phyloP scores from a whole-genome alignment of 2,797 vertebrate species.

The Mareca penelope region DNA sequence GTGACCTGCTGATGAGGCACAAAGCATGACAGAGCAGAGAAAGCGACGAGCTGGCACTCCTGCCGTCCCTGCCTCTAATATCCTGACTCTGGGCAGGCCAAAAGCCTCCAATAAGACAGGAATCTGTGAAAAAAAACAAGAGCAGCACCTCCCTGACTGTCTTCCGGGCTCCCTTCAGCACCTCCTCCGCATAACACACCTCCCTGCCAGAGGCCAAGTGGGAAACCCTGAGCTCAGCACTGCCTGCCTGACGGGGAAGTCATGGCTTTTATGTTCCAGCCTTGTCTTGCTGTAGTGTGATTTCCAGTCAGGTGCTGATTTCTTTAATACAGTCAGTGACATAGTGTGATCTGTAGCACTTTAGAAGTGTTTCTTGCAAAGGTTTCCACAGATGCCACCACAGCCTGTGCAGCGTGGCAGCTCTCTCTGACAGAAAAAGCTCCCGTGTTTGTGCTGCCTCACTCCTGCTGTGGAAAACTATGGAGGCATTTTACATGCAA shows the following conservation, averaged over 20 bases:
- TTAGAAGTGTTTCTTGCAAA: not conserved
- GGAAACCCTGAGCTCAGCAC: not conserved
- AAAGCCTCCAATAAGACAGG: conserved; percentile 71
- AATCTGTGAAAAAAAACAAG: conserved; percentile 68
- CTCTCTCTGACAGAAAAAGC: not conserved
- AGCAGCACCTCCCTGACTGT: not conserved
- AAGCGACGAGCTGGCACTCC: not conserved
- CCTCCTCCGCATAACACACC: not conserved
- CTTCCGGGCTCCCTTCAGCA: not conserved
- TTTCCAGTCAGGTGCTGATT: not conserved
- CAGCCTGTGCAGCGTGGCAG: not conserved
- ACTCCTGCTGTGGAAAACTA: not conserved
- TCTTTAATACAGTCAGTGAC: not conserved
- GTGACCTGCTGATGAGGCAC: not conserved
- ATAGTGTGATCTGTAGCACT: not conserved
- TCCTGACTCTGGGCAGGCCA: not conserved
- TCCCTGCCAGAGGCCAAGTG: not conserved
- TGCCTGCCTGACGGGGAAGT: not conserved
- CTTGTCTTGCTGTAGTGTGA: not conserved
- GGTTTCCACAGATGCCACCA: not conserved
- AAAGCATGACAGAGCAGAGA: not conserved
- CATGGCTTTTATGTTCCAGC: not conserved
- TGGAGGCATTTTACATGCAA: not conserved
- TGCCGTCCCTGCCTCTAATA: conserved; percentile 8
- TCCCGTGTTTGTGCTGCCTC: not conserved